A percentile compares a stretch with the other conserved stretches of the same genome.
Evolutionary conservation across 2,113 vertebrate genomes (phyloP).

Genomic region (Menura novaehollandiae): DNA sequence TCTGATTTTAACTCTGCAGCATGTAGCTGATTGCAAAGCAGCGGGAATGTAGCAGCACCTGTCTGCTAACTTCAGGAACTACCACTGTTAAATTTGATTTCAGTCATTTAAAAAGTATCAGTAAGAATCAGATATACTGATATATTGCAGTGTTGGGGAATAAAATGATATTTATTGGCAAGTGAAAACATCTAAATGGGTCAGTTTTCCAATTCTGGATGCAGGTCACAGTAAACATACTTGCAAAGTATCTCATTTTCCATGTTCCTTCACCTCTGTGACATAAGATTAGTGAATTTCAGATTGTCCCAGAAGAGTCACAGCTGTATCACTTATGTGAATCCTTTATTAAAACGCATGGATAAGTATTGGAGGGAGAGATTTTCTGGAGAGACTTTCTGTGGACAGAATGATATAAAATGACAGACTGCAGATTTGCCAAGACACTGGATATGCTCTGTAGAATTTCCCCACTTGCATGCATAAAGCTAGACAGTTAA

Average conservation of each 20-base stretch:
- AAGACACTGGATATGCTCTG: background rate
- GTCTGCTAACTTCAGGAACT: conserved; percentile 2
- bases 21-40: background rate
- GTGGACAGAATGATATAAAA: background rate
- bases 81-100: background rate
- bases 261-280: background rate
- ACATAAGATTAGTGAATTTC: background rate
- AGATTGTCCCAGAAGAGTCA: background rate
- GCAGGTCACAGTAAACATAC: background rate
- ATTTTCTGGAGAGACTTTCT: background rate
- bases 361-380: background rate
- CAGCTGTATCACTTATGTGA: background rate
- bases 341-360: background rate
- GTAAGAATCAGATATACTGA: background rate
- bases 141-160: background rate
- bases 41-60: conserved; percentile 35
- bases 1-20: background rate
- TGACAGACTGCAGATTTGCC: background rate
- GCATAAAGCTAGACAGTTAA: background rate
- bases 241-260: background rate
- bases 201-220: background rate
- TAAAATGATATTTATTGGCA: background rate
- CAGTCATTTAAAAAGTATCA: background rate
- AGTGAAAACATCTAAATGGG: conserved; percentile 2
- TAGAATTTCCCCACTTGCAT: background rate